These are phyloP conservation scores for Eutrigla gurnardus DNA, from an alignment of 2,797 vertebrate genomes.

Conservation along the genomic window DNA sequence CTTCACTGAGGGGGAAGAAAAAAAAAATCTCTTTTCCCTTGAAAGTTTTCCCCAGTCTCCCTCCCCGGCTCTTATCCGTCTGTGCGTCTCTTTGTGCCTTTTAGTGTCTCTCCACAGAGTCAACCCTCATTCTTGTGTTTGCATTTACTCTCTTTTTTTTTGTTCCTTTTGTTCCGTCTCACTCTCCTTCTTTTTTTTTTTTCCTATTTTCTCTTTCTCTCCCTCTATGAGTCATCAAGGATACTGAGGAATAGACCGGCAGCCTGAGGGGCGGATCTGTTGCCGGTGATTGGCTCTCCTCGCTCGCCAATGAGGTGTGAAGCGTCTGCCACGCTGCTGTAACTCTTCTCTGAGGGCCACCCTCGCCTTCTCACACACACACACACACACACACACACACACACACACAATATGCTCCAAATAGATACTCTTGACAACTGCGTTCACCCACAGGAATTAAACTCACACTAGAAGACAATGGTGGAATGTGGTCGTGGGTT, in stretches of 20 bases:
- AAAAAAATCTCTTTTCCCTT: constrained; percentile 45
- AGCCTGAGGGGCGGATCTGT: constrained; percentile 75
- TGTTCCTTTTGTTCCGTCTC: constrained; percentile 43
- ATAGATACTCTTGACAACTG: constrained; percentile 49
- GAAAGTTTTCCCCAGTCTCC: constrained; percentile 36
- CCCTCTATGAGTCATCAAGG: constrained; percentile 49
- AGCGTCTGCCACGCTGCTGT: constrained; percentile 71
- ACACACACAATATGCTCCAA: constrained; percentile 37
- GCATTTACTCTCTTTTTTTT: constrained; percentile 45
- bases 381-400: constrained; percentile 11
- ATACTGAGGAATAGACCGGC: constrained; percentile 60
- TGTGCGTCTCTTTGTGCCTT: constrained; percentile 43
- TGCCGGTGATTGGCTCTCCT: constrained; percentile 68
- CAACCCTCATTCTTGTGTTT: constrained; percentile 40
- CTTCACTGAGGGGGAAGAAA: constrained; percentile 35
- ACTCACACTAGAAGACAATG: constrained; percentile 31
- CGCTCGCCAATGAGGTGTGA: constrained; percentile 81
- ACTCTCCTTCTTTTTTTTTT: constrained; percentile 7
- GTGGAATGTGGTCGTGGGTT: background rate
- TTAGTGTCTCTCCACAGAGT: constrained; percentile 23
- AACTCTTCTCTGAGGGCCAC: constrained; percentile 71
- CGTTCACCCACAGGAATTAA: constrained; percentile 40
- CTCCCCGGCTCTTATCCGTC: constrained; percentile 35
- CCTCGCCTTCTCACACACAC: constrained; percentile 20
- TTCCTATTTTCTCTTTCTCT: background rate